Evolutionary conservation across 1,140 invertebrate species (phyloP).

Genomic region (Agrilus planipennis): DNA sequence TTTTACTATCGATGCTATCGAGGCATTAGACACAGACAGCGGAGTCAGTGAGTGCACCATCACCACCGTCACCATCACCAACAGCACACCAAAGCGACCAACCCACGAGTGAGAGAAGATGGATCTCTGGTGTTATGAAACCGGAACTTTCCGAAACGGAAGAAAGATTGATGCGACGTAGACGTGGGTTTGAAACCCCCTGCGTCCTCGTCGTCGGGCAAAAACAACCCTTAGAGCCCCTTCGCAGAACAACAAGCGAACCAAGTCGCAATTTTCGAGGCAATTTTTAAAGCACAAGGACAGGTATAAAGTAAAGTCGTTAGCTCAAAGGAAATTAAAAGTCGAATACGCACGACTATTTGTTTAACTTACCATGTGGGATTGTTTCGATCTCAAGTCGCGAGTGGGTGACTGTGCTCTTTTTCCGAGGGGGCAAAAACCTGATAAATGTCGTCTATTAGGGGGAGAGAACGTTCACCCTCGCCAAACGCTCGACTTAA

Average conservation of each 20-base stretch:
- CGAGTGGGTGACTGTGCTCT: no score
- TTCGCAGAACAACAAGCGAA: background rate
- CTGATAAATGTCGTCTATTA: no score
- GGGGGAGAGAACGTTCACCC: no score
- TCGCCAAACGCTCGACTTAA: no score
- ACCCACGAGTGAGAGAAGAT: no score
- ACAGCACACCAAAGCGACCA: no score
- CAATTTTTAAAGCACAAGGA: conserved; percentile 10
- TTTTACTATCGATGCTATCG: no score
- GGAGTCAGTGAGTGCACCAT: no score
- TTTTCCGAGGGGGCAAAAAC: background rate
- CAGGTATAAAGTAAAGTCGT: conserved; percentile 22
- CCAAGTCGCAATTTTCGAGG: background rate
- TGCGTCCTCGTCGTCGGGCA: background rate
- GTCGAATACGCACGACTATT: conserved; percentile 19
- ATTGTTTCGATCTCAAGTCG: background rate
- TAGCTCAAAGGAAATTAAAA: conserved; percentile 26
- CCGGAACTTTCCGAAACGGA: conserved; percentile 18
- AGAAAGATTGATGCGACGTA: conserved; percentile 21
- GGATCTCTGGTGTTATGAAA: conserved; percentile 23
- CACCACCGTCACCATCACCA: no score
- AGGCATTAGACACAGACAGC: no score
- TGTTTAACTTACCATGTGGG: conserved; percentile 12
- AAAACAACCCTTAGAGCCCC: background rate
- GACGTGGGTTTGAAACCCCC: conserved; percentile 6